Percentiles rank a stretch among this genome's conserved stretches.
Conservation (phyloP, 2,888 invertebrate species). For the Drosophila merina region DNA sequence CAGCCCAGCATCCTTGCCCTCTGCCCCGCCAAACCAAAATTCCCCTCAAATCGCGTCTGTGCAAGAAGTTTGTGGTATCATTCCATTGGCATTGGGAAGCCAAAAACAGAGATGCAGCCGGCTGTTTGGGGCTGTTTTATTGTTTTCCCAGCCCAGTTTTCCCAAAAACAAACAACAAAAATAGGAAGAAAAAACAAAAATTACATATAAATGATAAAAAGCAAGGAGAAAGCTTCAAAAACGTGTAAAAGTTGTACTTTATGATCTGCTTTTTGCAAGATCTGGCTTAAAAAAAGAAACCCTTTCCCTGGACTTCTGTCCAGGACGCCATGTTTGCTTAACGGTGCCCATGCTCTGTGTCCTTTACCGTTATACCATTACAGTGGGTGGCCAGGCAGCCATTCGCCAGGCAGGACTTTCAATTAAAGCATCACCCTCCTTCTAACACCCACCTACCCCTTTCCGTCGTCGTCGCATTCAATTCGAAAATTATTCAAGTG, state of each 20-base stretch:
- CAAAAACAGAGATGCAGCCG: conserved; percentile 6
- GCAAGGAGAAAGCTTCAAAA: background rate
- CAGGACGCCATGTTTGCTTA: conserved; percentile 63
- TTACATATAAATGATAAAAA: conserved; percentile 11
- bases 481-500: conserved; percentile 72
- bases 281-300: conserved; percentile 16
- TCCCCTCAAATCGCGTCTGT: conserved; percentile 31
- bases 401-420: conserved; percentile 68
- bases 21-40: background rate
- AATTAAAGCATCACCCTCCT: conserved; percentile 73
- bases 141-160: conserved; percentile 25
- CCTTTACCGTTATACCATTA: conserved; percentile 7
- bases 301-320: conserved; percentile 36
- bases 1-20: background rate
- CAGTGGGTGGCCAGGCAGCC: conserved; percentile 42
- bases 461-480: conserved; percentile 41
- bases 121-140: conserved; percentile 46
- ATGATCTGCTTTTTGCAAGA: background rate
- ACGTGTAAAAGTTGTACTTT: conserved; percentile 13
- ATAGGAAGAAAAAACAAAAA: conserved; percentile 23
- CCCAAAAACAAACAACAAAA: conserved; percentile 45
- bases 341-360: conserved; percentile 18
- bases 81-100: conserved; percentile 44
- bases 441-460: background rate
- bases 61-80: conserved; percentile 33